phyloP scores from a whole-genome alignment of 2,888 invertebrate species.

The Platycheirus albimanus region DNA sequence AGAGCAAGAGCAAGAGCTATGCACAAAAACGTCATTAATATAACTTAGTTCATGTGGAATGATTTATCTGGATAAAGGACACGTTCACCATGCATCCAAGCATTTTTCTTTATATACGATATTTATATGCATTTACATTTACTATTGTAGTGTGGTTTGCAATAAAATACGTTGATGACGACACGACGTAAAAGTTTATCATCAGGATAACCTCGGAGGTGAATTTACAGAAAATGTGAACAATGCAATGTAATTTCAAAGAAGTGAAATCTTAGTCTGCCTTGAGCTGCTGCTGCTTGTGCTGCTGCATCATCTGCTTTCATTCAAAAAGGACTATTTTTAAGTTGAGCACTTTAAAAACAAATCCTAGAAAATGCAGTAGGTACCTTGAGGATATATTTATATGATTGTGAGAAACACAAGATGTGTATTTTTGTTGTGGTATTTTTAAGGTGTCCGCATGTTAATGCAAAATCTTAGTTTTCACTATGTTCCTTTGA shows the following conservation, averaged over 20 bases:
- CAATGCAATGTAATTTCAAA: conserved; percentile 61
- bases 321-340: conserved; percentile 7
- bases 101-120: conserved; percentile 30
- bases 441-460: conserved; percentile 4
- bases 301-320: conserved; percentile 44
- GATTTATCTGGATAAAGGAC: conserved; percentile 56
- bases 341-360: conserved; percentile 39
- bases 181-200: conserved; percentile 40
- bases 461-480: conserved; percentile 21
- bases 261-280: conserved; percentile 59
- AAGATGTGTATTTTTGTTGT: background rate
- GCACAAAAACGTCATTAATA: conserved; percentile 61
- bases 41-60: conserved; percentile 58
- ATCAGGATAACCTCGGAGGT: conserved; percentile 39
- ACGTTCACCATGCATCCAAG: conserved; percentile 37
- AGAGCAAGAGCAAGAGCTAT: conserved; percentile 12
- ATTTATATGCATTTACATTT: background rate
- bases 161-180: conserved; percentile 44
- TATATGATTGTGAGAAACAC: conserved; percentile 3
- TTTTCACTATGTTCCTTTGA: background rate
- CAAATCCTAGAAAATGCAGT: conserved; percentile 25
- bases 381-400: conserved; percentile 25
- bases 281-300: conserved; percentile 22
- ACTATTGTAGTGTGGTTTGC: conserved; percentile 12
- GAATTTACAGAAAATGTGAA: conserved; percentile 40